Conservation (phyloP, 2,888 invertebrate genomes). For the Vanessa cardui region DNA sequence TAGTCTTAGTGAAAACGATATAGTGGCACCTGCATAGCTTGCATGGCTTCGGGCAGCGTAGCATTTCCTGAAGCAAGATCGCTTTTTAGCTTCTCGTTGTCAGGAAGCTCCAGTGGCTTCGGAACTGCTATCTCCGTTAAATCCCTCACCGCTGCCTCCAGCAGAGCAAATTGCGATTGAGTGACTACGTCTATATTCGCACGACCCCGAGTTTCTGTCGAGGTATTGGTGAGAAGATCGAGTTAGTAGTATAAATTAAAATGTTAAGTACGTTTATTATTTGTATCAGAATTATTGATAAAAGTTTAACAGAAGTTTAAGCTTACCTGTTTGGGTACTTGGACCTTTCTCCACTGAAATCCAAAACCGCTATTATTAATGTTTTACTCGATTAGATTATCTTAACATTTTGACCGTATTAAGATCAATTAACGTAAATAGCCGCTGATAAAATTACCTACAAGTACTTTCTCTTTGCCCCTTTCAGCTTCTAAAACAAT, state of each 20-base stretch:
- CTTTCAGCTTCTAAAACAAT: constrained; percentile 6
- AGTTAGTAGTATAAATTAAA: not conserved
- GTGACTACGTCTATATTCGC: constrained; percentile 69
- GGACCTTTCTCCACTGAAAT: constrained; percentile 25
- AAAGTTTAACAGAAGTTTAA: too few species aligned
- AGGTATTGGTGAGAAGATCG: not conserved
- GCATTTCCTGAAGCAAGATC: constrained; percentile 62
- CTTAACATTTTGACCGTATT: too few species aligned
- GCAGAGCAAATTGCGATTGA: constrained; percentile 58
- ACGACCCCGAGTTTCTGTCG: constrained; percentile 44
- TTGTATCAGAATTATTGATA: too few species aligned
- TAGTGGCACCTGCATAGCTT: constrained; percentile 65
- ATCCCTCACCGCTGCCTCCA: constrained; percentile 52
- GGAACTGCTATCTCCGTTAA: constrained; percentile 50
- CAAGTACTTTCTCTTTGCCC: constrained; percentile 4
- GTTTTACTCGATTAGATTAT: too few species aligned
- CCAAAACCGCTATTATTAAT: not conserved
- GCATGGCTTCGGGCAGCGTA: constrained; percentile 65
- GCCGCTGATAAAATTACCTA: not conserved
- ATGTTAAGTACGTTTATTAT: too few species aligned
- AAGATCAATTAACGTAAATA: not conserved
- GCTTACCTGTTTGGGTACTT: constrained; percentile 7
- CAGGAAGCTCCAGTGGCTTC: constrained; percentile 58
- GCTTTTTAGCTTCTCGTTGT: constrained; percentile 54
- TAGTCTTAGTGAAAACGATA: not conserved